A percentile compares a stretch with the other conserved stretches of the same genome.
Evolutionary conservation across 2,888 invertebrate genomes (phyloP).

Genomic region (Oligia strigilis): DNA sequence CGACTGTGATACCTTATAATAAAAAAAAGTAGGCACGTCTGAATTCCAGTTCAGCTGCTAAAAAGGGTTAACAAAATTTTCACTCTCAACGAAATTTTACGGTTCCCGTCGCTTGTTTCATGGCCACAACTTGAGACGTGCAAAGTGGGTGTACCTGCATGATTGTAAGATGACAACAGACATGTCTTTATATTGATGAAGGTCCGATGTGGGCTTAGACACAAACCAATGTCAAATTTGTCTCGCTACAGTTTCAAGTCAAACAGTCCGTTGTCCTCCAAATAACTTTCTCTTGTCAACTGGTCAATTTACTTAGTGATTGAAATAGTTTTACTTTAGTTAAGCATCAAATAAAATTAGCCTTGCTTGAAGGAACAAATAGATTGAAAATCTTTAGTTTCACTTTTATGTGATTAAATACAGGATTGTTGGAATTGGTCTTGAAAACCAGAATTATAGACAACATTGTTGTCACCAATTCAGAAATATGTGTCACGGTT

Average conservation of each 20-base stretch:
- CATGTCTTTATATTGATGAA: slow-evolving; percentile 59
- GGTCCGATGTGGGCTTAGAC: slow-evolving; percentile 55
- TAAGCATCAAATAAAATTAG: slow-evolving; percentile 50
- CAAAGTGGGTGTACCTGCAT: slow-evolving; percentile 52
- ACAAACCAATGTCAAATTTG: slow-evolving; percentile 51
- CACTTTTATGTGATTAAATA: slow-evolving; percentile 14
- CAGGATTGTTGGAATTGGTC: background rate
- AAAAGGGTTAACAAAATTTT: background rate
- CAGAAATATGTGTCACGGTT: slow-evolving; percentile 34
- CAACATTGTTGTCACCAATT: slow-evolving; percentile 10
- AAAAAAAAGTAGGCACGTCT: background rate
- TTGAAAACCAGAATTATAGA: background rate
- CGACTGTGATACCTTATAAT: background rate
- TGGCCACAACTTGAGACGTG: slow-evolving; percentile 28
- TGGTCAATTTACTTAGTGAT: slow-evolving; percentile 47
- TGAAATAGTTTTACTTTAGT: slow-evolving; percentile 52
- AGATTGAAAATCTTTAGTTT: slow-evolving; percentile 32
- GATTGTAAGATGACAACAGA: slow-evolving; percentile 63
- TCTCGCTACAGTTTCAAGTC: slow-evolving; percentile 46
- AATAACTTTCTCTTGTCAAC: slow-evolving; percentile 65
- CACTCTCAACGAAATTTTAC: background rate
- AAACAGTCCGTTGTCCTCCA: slow-evolving; percentile 61
- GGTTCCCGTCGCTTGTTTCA: slow-evolving; percentile 26
- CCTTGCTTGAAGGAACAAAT: slow-evolving; percentile 39
- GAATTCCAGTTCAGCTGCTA: background rate